These are phyloP conservation scores for Cheilosia urbana DNA, from an alignment of 2,888 invertebrate genomes.

Conservation along the genomic window DNA sequence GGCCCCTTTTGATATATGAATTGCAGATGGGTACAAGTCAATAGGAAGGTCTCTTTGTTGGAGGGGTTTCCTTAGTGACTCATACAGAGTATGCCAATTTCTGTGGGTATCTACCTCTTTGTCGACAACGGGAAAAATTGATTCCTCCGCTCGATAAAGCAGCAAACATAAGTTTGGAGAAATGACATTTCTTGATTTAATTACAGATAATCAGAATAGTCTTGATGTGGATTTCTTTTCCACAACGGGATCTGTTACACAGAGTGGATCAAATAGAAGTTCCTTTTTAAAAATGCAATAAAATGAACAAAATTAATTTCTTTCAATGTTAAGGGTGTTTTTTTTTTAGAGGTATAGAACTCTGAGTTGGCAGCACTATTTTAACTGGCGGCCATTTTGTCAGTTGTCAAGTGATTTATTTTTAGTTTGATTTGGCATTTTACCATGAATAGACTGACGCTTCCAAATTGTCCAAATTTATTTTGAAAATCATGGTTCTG, in stretches of 20 bases:
- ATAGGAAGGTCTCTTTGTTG: neutral
- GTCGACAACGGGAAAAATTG: neutral
- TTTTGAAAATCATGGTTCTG: too few species aligned
- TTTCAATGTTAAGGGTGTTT: too few species aligned
- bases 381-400: too few species aligned
- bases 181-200: slow-evolving; percentile 12
- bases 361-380: too few species aligned
- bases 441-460: too few species aligned
- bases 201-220: neutral
- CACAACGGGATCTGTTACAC: neutral
- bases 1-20: slow-evolving; percentile 16
- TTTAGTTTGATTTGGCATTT: too few species aligned
- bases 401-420: too few species aligned
- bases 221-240: neutral
- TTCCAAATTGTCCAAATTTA: too few species aligned
- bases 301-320: too few species aligned
- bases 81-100: slow-evolving; percentile 25
- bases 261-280: too few species aligned
- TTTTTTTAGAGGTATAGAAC: too few species aligned
- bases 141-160: slow-evolving; percentile 24
- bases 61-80: slow-evolving; percentile 9
- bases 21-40: neutral
- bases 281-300: too few species aligned
- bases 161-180: slow-evolving; percentile 4
- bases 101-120: neutral